phyloP scores from a whole-genome alignment of 2,113 vertebrate species.

The Bucco capensis region DNA sequence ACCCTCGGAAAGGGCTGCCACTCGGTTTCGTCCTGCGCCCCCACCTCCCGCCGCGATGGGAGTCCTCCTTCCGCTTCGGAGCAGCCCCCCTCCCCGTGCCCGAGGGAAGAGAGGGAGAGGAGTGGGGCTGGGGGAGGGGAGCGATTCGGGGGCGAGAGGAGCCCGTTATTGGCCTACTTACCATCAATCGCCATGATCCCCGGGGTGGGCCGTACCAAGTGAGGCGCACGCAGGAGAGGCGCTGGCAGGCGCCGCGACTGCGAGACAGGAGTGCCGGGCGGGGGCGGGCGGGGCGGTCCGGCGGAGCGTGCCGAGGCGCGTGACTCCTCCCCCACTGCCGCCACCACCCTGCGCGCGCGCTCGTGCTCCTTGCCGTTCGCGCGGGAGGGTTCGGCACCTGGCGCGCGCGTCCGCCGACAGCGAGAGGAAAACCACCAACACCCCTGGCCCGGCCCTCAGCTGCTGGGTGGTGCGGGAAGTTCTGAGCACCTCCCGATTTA shows the following conservation, averaged over 20 bases:
- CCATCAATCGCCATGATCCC: slow-evolving; percentile 93
- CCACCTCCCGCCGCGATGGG: neutral
- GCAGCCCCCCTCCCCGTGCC: neutral
- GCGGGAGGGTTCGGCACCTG: neutral
- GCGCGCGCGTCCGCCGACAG: neutral
- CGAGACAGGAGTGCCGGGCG: neutral
- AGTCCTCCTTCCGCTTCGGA: neutral
- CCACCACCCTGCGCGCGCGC: neutral
- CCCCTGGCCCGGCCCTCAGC: neutral
- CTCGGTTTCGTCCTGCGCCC: neutral
- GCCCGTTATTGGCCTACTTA: slow-evolving; percentile 85
- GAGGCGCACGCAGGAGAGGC: slow-evolving; percentile 41
- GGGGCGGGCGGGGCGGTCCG: neutral
- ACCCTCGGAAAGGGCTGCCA: neutral
- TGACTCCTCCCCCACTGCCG: neutral
- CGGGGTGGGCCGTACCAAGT: slow-evolving; percentile 79
- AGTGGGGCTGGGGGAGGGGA: neutral
- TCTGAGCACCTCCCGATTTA: fast-evolving
- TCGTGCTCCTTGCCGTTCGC: too few species aligned
- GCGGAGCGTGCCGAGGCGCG: neutral
- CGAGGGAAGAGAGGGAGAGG: slow-evolving; percentile 2
- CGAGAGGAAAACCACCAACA: too few species aligned
- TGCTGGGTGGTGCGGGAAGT: neutral
- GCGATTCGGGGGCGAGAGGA: slow-evolving; percentile 22
- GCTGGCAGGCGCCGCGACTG: neutral